Evolutionary conservation across 2,888 invertebrate genomes (phyloP).

Genomic region (Nephrotoma guestfalica): DNA sequence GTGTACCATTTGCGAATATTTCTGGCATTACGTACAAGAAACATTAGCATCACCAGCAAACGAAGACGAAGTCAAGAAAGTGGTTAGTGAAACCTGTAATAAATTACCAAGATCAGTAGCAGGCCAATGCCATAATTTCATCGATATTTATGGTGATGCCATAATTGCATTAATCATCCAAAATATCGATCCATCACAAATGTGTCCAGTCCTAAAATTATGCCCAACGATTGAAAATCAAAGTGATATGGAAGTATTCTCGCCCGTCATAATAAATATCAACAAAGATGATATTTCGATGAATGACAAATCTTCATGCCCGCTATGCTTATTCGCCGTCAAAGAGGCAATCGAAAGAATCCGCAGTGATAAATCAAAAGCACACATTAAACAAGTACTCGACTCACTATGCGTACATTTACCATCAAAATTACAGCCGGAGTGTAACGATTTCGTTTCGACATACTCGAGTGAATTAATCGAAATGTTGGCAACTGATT

Average conservation of each 20-base stretch:
- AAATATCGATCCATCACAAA: slow-evolving; percentile 28
- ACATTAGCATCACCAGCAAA: slow-evolving; percentile 49
- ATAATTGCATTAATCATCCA: slow-evolving; percentile 64
- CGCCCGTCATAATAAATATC: slow-evolving; percentile 21
- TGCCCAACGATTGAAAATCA: slow-evolving; percentile 42
- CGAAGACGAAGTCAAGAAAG: slow-evolving; percentile 51
- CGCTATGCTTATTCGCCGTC: slow-evolving; percentile 71
- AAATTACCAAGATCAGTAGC: slow-evolving; percentile 46
- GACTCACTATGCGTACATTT: slow-evolving; percentile 55
- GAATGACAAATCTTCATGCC: slow-evolving; percentile 54
- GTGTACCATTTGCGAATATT: slow-evolving; percentile 71
- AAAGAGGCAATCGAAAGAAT: slow-evolving; percentile 59
- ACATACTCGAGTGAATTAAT: slow-evolving; percentile 61
- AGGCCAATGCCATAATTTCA: slow-evolving; percentile 55
- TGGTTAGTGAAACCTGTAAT: slow-evolving; percentile 54
- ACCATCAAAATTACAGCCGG: slow-evolving; percentile 41
- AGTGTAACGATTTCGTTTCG: slow-evolving; percentile 64
- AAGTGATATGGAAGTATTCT: slow-evolving; percentile 37
- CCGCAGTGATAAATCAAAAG: slow-evolving; percentile 59
- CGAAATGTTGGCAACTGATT: slow-evolving; percentile 62
- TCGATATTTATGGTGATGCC: slow-evolving; percentile 64
- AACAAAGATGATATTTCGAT: slow-evolving; percentile 14
- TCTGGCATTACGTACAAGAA: slow-evolving; percentile 64
- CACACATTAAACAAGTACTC: slow-evolving; percentile 50
- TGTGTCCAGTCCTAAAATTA: slow-evolving; percentile 53